Base-by-base conservation (phyloP, 2,888 invertebrate genomes). In the Xestia c-nigrum region DNA sequence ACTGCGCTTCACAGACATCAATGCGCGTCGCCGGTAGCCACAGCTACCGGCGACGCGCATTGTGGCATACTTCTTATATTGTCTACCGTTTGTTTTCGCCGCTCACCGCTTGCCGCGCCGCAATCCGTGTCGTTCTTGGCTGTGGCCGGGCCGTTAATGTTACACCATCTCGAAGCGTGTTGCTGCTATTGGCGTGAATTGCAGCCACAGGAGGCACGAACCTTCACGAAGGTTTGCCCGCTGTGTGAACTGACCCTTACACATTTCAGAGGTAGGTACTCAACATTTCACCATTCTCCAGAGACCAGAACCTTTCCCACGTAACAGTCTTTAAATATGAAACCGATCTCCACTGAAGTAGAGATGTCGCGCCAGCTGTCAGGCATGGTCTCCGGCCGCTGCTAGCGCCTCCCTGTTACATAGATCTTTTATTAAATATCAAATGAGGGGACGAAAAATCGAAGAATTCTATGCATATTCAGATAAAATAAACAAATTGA, bases 391-490 rank as follows among this genome's bases (percentile, higher is more conserved):
- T 0, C 98, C 97, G 46, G 98, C 98, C 3, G 97, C 97, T 0
- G 98, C 97, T 87, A 98, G 96, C 0, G 98, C 97, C 96, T 99
- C 99, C 86, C 99, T 97, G 68, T 67, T 21, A 24, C 6, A 7
- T 43, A 43, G 43, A 6, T 40, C 6, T 40, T 40, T 40, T 40
- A 5, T 40, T 40, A 40, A 40, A 40, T 40, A 31, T 31, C 31
- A 31, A 31, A 31, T 31, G 31, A 31, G 31, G 31, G 31, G 31
- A 31, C 31, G 3, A 31, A 31, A 31, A 31, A 31, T 31, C 1
- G 31, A 31, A 31, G 31, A 31, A 31, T 31, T 31, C 31, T 31
- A 31, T 31, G 31, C 31, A 31, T 31, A 31, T 31, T 31, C 31
- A 31, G 31, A 31, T 31, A 31, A 31, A 31, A 31, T 31, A 31